A percentile compares a stretch with the other conserved stretches of the same genome.
These are phyloP conservation scores for Gallinago media DNA, from an alignment of 2,113 vertebrate species.

Conservation along the genomic window DNA sequence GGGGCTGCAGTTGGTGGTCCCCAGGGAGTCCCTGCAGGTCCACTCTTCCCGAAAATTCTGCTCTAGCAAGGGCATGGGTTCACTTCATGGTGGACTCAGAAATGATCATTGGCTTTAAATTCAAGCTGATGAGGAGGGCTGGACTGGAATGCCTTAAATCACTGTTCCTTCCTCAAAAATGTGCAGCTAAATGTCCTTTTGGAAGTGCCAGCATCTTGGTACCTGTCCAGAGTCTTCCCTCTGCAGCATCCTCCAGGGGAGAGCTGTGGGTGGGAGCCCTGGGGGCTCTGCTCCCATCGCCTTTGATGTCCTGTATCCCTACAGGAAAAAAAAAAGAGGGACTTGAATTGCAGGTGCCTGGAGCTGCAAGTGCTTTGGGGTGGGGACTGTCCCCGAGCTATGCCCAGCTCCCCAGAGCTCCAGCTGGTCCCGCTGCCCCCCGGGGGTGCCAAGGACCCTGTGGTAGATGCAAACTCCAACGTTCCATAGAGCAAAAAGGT, in stretches of 20 bases:
- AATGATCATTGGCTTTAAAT: background rate
- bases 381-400: background rate
- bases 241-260: background rate
- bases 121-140: background rate
- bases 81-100: background rate
- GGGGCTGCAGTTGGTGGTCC: background rate
- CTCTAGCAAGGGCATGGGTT: rapidly evolving
- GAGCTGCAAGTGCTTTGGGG: background rate
- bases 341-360: background rate
- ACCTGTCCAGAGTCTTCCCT: background rate
- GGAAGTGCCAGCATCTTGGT: background rate
- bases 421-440: background rate
- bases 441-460: rapidly evolving
- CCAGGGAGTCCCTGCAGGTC: background rate
- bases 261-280: background rate
- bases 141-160: background rate
- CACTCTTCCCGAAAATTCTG: background rate
- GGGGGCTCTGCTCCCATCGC: background rate
- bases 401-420: background rate
- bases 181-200: rapidly evolving
- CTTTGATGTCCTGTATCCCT: background rate
- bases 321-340: too few relatives aligned
- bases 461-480: background rate
- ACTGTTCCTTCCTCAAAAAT: background rate
- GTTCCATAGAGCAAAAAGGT: rapidly evolving